Conservation (phyloP, 92 coral and sea anemone species). For the Epizoanthus stellaris region DNA sequence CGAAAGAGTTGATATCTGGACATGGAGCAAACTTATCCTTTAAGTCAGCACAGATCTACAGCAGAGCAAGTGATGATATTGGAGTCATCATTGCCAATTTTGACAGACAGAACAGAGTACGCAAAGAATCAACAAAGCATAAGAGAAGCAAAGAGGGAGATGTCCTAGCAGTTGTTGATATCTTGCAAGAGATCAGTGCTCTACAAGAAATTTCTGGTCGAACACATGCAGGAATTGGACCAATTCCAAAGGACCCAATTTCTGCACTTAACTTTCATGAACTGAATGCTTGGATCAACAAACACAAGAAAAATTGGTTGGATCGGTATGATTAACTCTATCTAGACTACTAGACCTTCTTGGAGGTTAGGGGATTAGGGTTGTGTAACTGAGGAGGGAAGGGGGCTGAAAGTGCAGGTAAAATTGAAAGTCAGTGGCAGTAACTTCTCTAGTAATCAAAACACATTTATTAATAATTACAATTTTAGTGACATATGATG, state of each 20-base stretch:
- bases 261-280: slow-evolving; percentile 23
- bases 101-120: slow-evolving; percentile 24
- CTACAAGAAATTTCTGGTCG: slow-evolving; percentile 38
- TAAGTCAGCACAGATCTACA: slow-evolving; percentile 32
- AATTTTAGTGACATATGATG: no score
- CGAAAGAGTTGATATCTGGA: slow-evolving; percentile 52
- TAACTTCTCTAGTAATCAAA: no score
- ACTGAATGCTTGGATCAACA: slow-evolving; percentile 37
- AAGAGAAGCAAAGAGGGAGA: slow-evolving; percentile 24
- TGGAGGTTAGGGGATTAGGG: no score
- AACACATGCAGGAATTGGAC: slow-evolving; percentile 41
- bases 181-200: slow-evolving; percentile 17
- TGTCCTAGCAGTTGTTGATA: slow-evolving; percentile 22
- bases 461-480: no score
- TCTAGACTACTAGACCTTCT: no score
- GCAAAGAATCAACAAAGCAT: slow-evolving; percentile 42
- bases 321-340: neutral
- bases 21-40: slow-evolving; percentile 58
- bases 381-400: no score
- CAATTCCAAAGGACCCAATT: slow-evolving; percentile 47
- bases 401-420: no score
- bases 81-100: slow-evolving; percentile 33
- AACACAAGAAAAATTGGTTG: neutral
- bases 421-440: no score
- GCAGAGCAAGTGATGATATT: slow-evolving; percentile 51